Percentiles rank a stretch among this genome's conserved stretches.
These are phyloP conservation scores for Falco novaeseelandiae DNA, from an alignment of 2,797 vertebrate species.

Conservation along the genomic window DNA sequence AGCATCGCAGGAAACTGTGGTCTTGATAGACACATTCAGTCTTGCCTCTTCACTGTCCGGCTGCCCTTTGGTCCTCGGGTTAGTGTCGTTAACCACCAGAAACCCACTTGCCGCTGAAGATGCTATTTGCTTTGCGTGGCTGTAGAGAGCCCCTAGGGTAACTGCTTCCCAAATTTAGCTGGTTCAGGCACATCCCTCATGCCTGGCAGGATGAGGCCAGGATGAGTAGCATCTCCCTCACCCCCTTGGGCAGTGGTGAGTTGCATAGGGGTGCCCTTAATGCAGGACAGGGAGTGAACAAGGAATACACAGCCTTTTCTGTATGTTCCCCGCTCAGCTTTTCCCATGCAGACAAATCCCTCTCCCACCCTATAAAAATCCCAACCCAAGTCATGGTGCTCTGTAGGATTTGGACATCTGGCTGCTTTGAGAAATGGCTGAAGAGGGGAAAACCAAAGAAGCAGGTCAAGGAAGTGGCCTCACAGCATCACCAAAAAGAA, in stretches of 20 bases:
- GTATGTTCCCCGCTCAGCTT: rapidly evolving
- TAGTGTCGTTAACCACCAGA: not conserved
- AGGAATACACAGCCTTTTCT: not conserved
- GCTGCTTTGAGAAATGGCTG: not conserved
- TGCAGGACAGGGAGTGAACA: not conserved
- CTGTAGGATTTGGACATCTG: not conserved
- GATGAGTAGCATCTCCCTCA: not conserved
- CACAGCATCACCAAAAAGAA: not conserved
- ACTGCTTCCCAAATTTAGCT: not conserved
- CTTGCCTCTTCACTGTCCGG: not conserved
- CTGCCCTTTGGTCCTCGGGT: not conserved
- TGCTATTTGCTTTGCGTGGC: not conserved
- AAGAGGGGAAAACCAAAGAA: not conserved
- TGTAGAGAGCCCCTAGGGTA: not conserved
- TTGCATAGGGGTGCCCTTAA: not conserved
- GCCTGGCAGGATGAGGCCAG: not conserved
- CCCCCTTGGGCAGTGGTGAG: not conserved
- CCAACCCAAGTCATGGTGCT: rapidly evolving
- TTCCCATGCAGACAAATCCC: not conserved
- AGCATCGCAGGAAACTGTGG: not conserved
- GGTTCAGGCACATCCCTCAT: not conserved
- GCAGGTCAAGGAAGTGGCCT: not conserved
- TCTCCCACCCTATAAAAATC: not conserved
- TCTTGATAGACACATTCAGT: rapidly evolving
- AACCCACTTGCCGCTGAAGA: not conserved